phyloP scores from a whole-genome alignment of 2,797 vertebrate species.

The Hypotaenidia philippensis region DNA sequence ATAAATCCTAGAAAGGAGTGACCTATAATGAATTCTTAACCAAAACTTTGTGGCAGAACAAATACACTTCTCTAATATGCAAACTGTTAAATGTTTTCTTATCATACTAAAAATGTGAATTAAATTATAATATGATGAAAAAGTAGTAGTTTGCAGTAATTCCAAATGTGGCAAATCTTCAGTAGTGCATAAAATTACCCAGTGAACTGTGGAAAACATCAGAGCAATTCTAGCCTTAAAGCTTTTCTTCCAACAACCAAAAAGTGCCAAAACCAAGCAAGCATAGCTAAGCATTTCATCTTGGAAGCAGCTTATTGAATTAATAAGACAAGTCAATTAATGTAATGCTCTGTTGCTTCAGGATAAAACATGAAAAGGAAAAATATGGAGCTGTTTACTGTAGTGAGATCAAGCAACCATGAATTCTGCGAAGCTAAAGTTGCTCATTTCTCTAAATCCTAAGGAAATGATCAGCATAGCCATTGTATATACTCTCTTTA shows the following conservation, averaged over 20 bases:
- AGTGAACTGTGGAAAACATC: conserved; percentile 81
- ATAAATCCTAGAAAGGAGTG: conserved; percentile 37
- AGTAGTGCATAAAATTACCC: conserved; percentile 79
- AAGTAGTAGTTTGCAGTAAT: conserved; percentile 76
- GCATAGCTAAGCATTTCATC: conserved; percentile 81
- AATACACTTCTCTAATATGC: conserved; percentile 59
- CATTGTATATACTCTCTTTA: background rate
- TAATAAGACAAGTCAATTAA: conserved; percentile 88
- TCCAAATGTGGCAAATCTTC: conserved; percentile 77
- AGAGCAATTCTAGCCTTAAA: conserved; percentile 77
- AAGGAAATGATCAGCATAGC: conserved; percentile 13
- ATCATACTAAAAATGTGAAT: conserved; percentile 75
- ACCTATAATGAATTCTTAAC: conserved; percentile 65
- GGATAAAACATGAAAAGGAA: conserved; percentile 82
- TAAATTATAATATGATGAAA: conserved; percentile 81
- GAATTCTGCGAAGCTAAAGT: conserved; percentile 63
- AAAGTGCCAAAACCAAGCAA: conserved; percentile 77
- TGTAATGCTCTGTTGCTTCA: conserved; percentile 83
- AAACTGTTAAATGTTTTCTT: conserved; percentile 74
- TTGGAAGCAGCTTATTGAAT: conserved; percentile 84
- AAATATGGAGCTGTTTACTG: conserved; percentile 79
- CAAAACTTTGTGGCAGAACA: conserved; percentile 45
- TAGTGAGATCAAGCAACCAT: conserved; percentile 74
- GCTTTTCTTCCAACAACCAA: conserved; percentile 76
- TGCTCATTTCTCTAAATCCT: conserved; percentile 47